Conservation (phyloP, 2,888 invertebrate genomes). For the Drosophila rellima region DNA sequence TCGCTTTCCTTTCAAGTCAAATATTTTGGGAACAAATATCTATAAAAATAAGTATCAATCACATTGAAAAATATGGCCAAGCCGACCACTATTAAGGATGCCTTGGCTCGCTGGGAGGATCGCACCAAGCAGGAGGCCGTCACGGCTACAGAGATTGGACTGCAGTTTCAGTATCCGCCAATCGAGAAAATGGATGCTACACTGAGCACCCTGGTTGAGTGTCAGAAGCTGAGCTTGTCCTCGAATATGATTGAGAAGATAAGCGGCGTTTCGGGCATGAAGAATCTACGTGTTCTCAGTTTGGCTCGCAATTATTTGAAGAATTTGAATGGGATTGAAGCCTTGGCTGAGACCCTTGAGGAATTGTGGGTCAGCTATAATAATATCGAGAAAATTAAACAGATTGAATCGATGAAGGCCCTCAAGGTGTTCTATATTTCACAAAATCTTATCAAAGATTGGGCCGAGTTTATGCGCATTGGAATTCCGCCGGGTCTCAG, state of each 20-base stretch:
- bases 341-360: conserved; percentile 94
- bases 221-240: conserved; percentile 95
- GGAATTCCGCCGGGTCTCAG: conserved; percentile 90
- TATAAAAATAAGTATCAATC: not conserved
- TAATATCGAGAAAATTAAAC: conserved; percentile 96
- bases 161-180: conserved; percentile 96
- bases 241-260: conserved; percentile 98
- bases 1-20: not conserved
- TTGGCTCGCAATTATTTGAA: conserved; percentile 96
- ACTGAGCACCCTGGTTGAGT: conserved; percentile 90
- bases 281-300: conserved; percentile 93
- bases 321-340: conserved; percentile 95
- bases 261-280: conserved; percentile 92
- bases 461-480: conserved; percentile 94
- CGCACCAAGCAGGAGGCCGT: conserved; percentile 88
- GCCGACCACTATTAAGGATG: conserved; percentile 93
- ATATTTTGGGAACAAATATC: too few species aligned
- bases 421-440: conserved; percentile 93
- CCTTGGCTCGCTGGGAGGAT: conserved; percentile 95
- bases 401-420: conserved; percentile 92
- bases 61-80: conserved; percentile 86
- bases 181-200: conserved; percentile 98
- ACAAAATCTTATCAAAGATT: conserved; percentile 95
- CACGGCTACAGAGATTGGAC: conserved; percentile 91
- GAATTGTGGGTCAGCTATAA: conserved; percentile 98